Evolutionary conservation across 2,113 vertebrate genomes (phyloP).

Genomic region (Scatophagus argus): DNA sequence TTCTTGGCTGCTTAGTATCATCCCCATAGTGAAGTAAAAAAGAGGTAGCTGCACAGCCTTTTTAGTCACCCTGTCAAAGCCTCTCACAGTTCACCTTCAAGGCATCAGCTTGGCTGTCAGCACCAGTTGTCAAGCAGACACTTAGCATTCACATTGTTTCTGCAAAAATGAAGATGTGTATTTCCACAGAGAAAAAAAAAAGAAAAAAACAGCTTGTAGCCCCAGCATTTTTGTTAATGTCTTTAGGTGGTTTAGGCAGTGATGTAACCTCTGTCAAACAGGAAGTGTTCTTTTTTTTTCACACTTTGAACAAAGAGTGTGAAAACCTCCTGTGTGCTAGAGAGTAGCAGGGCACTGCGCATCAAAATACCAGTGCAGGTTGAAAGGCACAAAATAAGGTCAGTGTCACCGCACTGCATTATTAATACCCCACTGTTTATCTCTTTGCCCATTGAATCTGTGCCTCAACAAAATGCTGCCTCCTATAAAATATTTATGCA

Average conservation of each 20-base stretch:
- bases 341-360: slow-evolving; percentile 80
- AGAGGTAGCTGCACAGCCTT: slow-evolving; percentile 62
- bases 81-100: slow-evolving; percentile 79
- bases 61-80: slow-evolving; percentile 79
- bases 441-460: slow-evolving; percentile 81
- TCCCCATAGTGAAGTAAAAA: slow-evolving; percentile 47
- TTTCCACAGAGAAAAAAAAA: slow-evolving; percentile 69
- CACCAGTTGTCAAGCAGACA: slow-evolving; percentile 75
- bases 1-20: slow-evolving; percentile 38
- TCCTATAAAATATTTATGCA: slow-evolving; percentile 83
- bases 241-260: slow-evolving; percentile 75
- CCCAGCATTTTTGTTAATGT: slow-evolving; percentile 75
- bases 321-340: slow-evolving; percentile 77
- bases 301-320: slow-evolving; percentile 80
- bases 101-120: slow-evolving; percentile 81
- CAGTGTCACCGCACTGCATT: slow-evolving; percentile 86
- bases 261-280: slow-evolving; percentile 82
- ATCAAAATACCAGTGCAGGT: slow-evolving; percentile 85
- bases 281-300: slow-evolving; percentile 67
- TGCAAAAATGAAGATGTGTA: slow-evolving; percentile 75
- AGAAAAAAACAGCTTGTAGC: slow-evolving; percentile 38
- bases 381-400: slow-evolving; percentile 88
- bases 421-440: slow-evolving; percentile 86
- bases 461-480: slow-evolving; percentile 74
- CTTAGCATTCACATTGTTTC: slow-evolving; percentile 77